These are phyloP conservation scores for Erinaceus europaeus DNA, from an alignment of 2,113 vertebrate species.

Conservation along the genomic window DNA sequence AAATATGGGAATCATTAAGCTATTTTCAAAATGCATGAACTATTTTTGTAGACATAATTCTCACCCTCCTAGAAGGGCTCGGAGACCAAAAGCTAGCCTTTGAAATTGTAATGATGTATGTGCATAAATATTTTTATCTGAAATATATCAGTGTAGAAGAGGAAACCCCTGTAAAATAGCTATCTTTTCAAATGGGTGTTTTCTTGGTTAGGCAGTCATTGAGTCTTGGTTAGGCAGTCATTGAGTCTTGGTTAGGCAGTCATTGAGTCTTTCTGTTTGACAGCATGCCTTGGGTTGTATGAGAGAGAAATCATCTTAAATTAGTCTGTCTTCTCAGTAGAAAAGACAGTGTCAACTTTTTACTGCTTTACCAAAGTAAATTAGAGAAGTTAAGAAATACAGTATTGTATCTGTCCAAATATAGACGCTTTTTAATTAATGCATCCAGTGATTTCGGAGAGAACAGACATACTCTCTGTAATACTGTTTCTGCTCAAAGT, in stretches of 20 bases:
- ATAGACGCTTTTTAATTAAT: not conserved
- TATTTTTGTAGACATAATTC: constrained; percentile 42
- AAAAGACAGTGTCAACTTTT: constrained; percentile 44
- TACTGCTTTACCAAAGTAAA: not conserved
- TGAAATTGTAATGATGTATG: constrained; percentile 20
- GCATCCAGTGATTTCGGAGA: not conserved
- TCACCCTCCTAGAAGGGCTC: not conserved
- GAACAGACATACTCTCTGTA: not conserved
- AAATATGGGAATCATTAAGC: constrained; percentile 14
- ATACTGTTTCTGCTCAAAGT: not conserved
- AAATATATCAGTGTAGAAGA: not conserved
- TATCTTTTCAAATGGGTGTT: constrained; percentile 47
- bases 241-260: too few species aligned
- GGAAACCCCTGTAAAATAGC: constrained; percentile 24
- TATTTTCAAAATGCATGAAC: constrained; percentile 42
- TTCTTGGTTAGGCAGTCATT: too few species aligned
- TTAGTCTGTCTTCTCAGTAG: constrained; percentile 45
- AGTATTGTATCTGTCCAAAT: constrained; percentile 1
- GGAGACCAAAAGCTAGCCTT: constrained; percentile 39
- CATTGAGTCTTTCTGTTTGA: constrained; percentile 46
- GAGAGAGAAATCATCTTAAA: constrained; percentile 67
- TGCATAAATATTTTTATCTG: constrained; percentile 25
- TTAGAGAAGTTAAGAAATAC: constrained; percentile 23
- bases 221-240: too few species aligned
- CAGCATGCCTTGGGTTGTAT: constrained; percentile 57